Base-by-base conservation (phyloP, 2,797 vertebrate genomes). In the Decapterus maruadsi region DNA sequence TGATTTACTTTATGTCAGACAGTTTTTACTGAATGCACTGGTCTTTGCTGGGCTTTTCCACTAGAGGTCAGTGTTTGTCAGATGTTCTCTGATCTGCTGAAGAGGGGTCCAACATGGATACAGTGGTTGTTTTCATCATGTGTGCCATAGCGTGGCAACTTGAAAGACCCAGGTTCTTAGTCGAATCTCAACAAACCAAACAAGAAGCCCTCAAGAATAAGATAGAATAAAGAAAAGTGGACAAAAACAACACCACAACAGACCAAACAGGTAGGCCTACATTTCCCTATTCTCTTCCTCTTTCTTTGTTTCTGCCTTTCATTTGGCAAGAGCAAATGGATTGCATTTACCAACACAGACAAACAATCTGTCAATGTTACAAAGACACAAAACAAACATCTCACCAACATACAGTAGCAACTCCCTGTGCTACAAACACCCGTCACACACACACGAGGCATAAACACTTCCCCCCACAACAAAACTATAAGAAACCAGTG, bases 31-130 rank as follows among this genome's bases (percentile, higher is more conserved):
- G 7, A 59, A 29, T 11, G 64, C 19, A 29, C 7, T 9, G 36
- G 13, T n/a, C 6, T n/a, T 80, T 72, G 7, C 62, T 38, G 17
- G n/a, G 17, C 4, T 40, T 66, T 6, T 79, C 90, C 94, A 91
- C 86, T 71, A 94, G 94, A 89, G 86, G 91, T 70, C 93, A 90
- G 82, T 66, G 38, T 87, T 79, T 57, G 43, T 79, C 55, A 85
- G 34, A 82, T 76, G 79, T 84, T 4, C 6, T 34, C 36, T 38
- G 20, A 50, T 36, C 50, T 75, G 17, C 46, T 66, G 45, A 59
- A 45, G 26, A 69, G 55, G 53, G 20, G 68, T 7, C n/a, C 29
- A 54, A 29, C 43, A 53, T 20, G 48, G 51, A 61, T 71, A 45
- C 66, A 65, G 53, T 45, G 51, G 40, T 48, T 48, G 17, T 61